Evolutionary conservation across 2,113 vertebrate species (phyloP).

Genomic region (Corythoichthys haematopterus): DNA sequence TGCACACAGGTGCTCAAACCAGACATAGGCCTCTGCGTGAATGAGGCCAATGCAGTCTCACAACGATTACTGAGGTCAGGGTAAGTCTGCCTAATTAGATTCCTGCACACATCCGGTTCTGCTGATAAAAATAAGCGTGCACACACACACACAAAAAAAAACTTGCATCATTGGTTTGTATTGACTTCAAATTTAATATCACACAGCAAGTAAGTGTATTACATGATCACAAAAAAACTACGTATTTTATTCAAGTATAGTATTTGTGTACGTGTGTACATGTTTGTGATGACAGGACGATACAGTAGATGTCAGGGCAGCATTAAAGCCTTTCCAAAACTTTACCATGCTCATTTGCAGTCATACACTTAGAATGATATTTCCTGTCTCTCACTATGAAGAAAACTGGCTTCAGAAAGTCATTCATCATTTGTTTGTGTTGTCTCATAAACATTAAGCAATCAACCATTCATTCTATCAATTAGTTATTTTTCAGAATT

Average conservation of each 20-base stretch:
- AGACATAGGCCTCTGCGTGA: slow-evolving; percentile 51
- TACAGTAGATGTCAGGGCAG: slow-evolving; percentile 11
- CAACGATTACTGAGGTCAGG: slow-evolving; percentile 52
- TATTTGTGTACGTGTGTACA: slow-evolving; percentile 2
- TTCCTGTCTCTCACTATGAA: slow-evolving; percentile 66
- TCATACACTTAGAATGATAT: slow-evolving; percentile 18
- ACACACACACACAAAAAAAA: slow-evolving; percentile 12
- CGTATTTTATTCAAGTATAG: slow-evolving; percentile 4
- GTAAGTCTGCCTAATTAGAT: slow-evolving; percentile 69
- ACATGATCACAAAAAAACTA: neutral
- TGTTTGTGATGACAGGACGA: too few species aligned
- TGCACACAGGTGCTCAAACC: slow-evolving; percentile 15
- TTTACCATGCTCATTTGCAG: slow-evolving; percentile 64
- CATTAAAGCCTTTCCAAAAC: slow-evolving; percentile 64
- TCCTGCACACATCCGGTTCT: slow-evolving; percentile 60
- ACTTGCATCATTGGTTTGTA: neutral
- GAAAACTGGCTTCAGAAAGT: slow-evolving; percentile 51
- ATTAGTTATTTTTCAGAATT: too few species aligned
- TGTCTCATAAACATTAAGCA: neutral
- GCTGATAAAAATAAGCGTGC: slow-evolving; percentile 29
- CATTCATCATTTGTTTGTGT: slow-evolving; percentile 51
- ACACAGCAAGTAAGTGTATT: slow-evolving; percentile 1
- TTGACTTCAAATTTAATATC: neutral
- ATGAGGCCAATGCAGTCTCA: slow-evolving; percentile 38
- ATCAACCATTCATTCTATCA: too few species aligned